Evolutionary conservation across 2,888 invertebrate genomes (phyloP), one percentile per base, ranked within the genome.

Genomic region (Tinea semifulvella): DNA sequence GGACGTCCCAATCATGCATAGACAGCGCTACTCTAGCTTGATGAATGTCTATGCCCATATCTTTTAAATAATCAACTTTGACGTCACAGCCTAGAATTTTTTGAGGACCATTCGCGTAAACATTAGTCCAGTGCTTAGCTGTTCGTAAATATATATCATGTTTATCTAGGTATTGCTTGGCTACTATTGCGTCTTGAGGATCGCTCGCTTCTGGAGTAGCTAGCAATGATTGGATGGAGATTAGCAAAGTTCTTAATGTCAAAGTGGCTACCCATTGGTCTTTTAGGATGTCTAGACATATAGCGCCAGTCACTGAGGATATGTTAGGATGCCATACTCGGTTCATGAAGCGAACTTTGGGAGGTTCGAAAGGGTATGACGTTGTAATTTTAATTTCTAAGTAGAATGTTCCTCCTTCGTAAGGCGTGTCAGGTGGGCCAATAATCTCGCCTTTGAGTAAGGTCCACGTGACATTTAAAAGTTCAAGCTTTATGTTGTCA

Each of bases 311-410:
- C 11, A 96, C 98, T 13, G 98, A 98, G 43, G 98, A 98, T 61
- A 99, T 97, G 77, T 99, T 99, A 45, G 99, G 99, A 82, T 99
- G 99, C 99, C 99, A 99, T 68, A 99, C 96, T 83, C 92, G 95
- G 50, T 98, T 99, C 55, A 92, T 86, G 82, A 99, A 99, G 54
- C 94, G 89, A 84, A 97, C 98, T 88, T 97, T 98, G 42, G 99
- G 99, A 51, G 99, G 99, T 83, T 96, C 96, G 70, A 99, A 99
- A 11, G 99, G 99, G 83, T 99, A 99, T 35, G 96, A 95, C 75
- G 98, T 98, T 58, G 99, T 98, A 53, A 99, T 95, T 85, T 93
- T 94, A 51, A 99, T 98, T 77, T 98, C 97, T 53, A 99, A 84
- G 50, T 91, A 76, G 80, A 96, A 99, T 57, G 86, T 91, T 11